A percentile compares a stretch with the other conserved stretches of the same genome.
phyloP scores from a whole-genome alignment of 2,113 vertebrate genomes.

The Poeciliopsis prolifica region DNA sequence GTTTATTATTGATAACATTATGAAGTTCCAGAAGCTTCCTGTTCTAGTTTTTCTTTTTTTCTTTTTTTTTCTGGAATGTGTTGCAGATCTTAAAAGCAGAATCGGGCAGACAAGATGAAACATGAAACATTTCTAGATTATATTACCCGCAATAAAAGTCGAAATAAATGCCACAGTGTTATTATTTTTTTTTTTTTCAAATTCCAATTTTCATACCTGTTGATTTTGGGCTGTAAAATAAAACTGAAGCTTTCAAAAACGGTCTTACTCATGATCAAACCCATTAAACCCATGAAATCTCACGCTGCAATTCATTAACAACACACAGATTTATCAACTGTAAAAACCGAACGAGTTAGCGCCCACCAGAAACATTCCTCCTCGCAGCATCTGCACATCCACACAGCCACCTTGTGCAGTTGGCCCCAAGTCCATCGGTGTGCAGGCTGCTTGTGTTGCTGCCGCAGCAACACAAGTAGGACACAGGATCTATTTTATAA shows the following conservation, averaged over 20 bases:
- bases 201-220: not conserved
- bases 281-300: not conserved
- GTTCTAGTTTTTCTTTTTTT: not conserved
- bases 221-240: not conserved
- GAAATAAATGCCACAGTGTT: not conserved
- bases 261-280: not conserved
- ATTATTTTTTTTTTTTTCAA: too few relatives aligned
- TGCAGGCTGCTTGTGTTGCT: not conserved
- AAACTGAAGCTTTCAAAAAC: not conserved
- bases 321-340: too few relatives aligned
- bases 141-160: not conserved
- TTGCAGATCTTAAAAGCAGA: not conserved
- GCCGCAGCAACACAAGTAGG: conserved; percentile 36
- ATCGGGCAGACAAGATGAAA: not conserved
- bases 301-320: not conserved
- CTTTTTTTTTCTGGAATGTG: not conserved
- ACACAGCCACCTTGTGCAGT: not conserved
- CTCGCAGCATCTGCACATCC: not conserved
- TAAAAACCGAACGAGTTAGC: too few relatives aligned
- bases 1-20: not conserved
- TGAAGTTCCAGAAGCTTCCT: not conserved
- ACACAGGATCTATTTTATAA: conserved; percentile 46
- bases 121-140: not conserved
- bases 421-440: not conserved
- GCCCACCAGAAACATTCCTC: not conserved